These are phyloP conservation scores for Cassiopea andromeda DNA, from an alignment of 30 jellyfish, hydroid and myxozoan species.

Conservation along the genomic window DNA sequence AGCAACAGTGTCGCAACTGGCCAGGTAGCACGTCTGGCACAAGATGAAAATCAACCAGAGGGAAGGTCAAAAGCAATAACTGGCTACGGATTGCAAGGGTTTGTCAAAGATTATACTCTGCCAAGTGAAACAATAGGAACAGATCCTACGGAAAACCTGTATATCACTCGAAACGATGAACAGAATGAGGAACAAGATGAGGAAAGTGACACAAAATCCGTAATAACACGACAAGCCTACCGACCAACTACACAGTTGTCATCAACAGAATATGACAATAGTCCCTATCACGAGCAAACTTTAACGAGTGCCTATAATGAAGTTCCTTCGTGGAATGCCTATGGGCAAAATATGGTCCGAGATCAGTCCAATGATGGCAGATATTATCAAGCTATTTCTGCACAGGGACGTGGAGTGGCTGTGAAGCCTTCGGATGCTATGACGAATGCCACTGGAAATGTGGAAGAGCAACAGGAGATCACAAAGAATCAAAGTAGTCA, in stretches of 20 bases:
- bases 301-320: neutral
- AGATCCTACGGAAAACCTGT: neutral
- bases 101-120: neutral
- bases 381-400: conserved; percentile 3
- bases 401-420: conserved; percentile 65
- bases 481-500: neutral
- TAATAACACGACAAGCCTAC: neutral
- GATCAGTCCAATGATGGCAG: neutral
- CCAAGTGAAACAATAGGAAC: neutral
- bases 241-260: neutral
- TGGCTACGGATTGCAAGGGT: neutral
- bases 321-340: neutral
- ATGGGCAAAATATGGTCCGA: neutral
- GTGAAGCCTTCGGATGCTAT: conserved; percentile 22
- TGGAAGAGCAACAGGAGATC: neutral
- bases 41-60: neutral
- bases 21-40: neutral
- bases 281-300: neutral
- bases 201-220: neutral
- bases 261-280: neutral
- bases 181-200: neutral
- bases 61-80: neutral
- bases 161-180: neutral
- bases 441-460: neutral
- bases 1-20: neutral